These are phyloP conservation scores for Drosophila subsilvestris DNA, from an alignment of 2,888 invertebrate genomes.

Conservation along the genomic window DNA sequence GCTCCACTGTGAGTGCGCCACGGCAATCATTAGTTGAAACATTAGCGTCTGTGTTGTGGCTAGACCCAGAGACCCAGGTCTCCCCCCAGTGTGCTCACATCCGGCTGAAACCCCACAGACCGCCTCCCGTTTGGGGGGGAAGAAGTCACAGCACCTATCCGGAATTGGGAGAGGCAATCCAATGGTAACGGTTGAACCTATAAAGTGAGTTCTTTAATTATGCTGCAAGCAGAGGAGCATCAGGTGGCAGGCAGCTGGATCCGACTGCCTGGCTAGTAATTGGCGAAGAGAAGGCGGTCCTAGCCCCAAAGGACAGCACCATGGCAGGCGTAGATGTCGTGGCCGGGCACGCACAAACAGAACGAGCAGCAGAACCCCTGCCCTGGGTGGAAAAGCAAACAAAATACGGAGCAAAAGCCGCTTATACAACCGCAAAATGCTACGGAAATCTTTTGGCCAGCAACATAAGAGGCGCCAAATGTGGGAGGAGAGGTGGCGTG, in stretches of 20 bases:
- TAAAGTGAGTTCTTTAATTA: constrained; percentile 80
- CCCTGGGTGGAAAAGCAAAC: constrained; percentile 54
- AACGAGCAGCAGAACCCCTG: neutral
- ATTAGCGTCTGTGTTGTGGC: constrained; percentile 63
- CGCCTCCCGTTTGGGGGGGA: neutral
- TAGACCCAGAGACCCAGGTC: constrained; percentile 56
- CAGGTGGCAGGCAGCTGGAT: constrained; percentile 42
- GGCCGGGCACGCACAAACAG: constrained; percentile 19
- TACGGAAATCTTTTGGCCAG: constrained; percentile 74
- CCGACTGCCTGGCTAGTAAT: constrained; percentile 2
- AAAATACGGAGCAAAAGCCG: constrained; percentile 75
- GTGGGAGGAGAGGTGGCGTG: neutral
- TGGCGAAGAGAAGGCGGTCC: neutral
- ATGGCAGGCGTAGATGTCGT: constrained; percentile 11
- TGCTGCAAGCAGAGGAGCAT: constrained; percentile 61
- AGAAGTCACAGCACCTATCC: neutral
- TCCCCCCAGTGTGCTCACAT: constrained; percentile 3
- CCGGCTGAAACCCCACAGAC: too few species aligned
- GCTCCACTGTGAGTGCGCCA: constrained; percentile 21
- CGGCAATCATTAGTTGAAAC: constrained; percentile 64
- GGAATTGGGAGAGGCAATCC: constrained; percentile 17
- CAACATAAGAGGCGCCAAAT: neutral
- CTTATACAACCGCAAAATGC: constrained; percentile 79
- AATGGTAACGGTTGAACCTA: constrained; percentile 54
- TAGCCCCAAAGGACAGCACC: neutral